Evolutionary conservation across 2,888 invertebrate genomes (phyloP).

Genomic region (Cheilosia scutellata): DNA sequence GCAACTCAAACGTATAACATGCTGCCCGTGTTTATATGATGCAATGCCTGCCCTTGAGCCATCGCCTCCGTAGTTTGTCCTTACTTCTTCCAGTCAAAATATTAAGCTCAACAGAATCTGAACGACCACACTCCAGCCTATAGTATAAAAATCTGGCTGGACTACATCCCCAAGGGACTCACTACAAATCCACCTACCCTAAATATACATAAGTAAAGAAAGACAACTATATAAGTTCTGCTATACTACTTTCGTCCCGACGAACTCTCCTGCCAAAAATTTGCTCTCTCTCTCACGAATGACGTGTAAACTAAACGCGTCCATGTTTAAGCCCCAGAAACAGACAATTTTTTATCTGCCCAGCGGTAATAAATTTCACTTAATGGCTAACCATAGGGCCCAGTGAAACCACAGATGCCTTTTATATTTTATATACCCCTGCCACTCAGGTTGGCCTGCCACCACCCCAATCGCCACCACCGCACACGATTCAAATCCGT

Average conservation of each 20-base stretch:
- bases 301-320: slow-evolving; percentile 67
- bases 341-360: slow-evolving; percentile 68
- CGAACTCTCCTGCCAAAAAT: slow-evolving; percentile 17
- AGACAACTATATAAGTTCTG: not conserved
- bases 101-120: slow-evolving; percentile 32
- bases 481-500: not conserved
- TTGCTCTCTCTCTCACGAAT: slow-evolving; percentile 28
- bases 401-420: slow-evolving; percentile 65
- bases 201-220: not conserved
- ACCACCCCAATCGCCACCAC: not conserved
- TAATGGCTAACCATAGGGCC: slow-evolving; percentile 65
- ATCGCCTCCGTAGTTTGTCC: slow-evolving; percentile 16
- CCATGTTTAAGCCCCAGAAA: slow-evolving; percentile 49
- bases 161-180: slow-evolving; percentile 27
- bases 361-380: slow-evolving; percentile 68
- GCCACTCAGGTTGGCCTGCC: not conserved
- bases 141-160: not conserved
- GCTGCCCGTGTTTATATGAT: slow-evolving; percentile 42
- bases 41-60: slow-evolving; percentile 16
- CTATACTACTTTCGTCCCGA: slow-evolving; percentile 17
- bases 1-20: slow-evolving; percentile 48
- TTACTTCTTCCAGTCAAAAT: slow-evolving; percentile 29
- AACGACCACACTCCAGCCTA: slow-evolving; percentile 10
- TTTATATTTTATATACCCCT: slow-evolving; percentile 19
- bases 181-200: slow-evolving; percentile 8